Percentiles rank a stretch among this genome's conserved stretches.
Conservation (phyloP, 2,113 vertebrate species). For the Silurus meridionalis region DNA sequence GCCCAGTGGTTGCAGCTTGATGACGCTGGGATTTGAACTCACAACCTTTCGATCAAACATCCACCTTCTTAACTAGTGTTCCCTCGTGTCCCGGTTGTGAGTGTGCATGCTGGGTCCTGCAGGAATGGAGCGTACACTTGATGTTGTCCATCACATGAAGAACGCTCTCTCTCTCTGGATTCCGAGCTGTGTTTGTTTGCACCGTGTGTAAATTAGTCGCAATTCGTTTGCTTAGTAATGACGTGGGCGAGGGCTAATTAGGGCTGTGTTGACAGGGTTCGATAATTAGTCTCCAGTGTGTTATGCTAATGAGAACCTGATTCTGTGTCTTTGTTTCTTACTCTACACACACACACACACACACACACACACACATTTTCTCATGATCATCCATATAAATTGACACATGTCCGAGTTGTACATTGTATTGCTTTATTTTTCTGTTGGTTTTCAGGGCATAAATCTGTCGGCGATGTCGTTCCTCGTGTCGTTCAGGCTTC, state of each 20-base stretch:
- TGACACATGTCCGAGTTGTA: background rate
- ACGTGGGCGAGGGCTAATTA: conserved; percentile 76
- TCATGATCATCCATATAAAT: background rate
- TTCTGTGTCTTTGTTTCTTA: conserved; percentile 54
- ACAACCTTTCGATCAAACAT: too few relatives aligned
- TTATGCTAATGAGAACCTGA: conserved; percentile 76
- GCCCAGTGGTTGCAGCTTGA: too few relatives aligned
- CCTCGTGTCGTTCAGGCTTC: background rate
- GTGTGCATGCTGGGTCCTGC: background rate
- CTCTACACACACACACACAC: background rate
- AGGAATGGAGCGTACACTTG: background rate
- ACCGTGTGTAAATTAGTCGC: conserved; percentile 71
- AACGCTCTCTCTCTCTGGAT: conserved; percentile 46
- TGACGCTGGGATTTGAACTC: too few relatives aligned
- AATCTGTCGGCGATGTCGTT: background rate
- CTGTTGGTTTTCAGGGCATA: background rate
- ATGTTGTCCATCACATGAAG: background rate
- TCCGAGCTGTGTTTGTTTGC: conserved; percentile 70
- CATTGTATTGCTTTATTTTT: conserved; percentile 19
- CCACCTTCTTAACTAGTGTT: background rate
- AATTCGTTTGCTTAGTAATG: conserved; percentile 79
- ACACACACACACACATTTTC: conserved; percentile 1
- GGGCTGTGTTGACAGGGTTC: conserved; percentile 73
- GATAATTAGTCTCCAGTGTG: conserved; percentile 78
- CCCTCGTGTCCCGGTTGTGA: background rate